phyloP scores from a whole-genome alignment of 92 coral and sea anemone species.

The Heteractis magnifica region DNA sequence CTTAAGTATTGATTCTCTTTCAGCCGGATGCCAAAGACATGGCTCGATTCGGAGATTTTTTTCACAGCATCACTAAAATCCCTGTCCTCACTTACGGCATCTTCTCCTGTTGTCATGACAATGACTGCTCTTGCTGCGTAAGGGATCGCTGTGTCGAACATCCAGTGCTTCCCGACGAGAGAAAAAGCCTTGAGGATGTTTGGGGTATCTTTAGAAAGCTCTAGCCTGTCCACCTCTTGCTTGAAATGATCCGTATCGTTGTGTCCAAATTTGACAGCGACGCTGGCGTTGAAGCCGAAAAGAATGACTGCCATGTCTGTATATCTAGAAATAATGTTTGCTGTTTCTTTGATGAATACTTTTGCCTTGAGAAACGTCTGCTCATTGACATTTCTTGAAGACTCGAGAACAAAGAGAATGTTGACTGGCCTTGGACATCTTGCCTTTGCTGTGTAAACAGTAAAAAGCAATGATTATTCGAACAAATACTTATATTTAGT shows the following conservation, averaged over 20 bases:
- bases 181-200: not conserved
- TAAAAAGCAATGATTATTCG: not conserved
- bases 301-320: not conserved
- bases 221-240: not conserved
- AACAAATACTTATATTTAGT: not conserved
- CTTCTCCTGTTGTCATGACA: conserved; percentile 5
- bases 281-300: not conserved
- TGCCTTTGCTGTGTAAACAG: not conserved
- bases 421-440: conserved; percentile 1
- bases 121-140: conserved; percentile 1
- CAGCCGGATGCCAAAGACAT: not conserved
- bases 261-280: not conserved
- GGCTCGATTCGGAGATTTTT: not conserved
- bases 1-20: not conserved
- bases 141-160: not conserved
- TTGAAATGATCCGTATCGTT: not conserved
- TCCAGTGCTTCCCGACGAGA: not conserved
- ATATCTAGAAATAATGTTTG: not conserved
- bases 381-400: not conserved
- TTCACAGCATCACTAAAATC: not conserved
- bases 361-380: not conserved
- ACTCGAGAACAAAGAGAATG: not conserved
- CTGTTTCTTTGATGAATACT: not conserved
- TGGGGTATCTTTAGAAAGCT: not conserved
- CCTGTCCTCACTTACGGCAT: not conserved